Evolutionary conservation across 2,888 invertebrate genomes (phyloP), one percentile per base, ranked within the genome.

Genomic region (Caenorhabditis uteleia): DNA sequence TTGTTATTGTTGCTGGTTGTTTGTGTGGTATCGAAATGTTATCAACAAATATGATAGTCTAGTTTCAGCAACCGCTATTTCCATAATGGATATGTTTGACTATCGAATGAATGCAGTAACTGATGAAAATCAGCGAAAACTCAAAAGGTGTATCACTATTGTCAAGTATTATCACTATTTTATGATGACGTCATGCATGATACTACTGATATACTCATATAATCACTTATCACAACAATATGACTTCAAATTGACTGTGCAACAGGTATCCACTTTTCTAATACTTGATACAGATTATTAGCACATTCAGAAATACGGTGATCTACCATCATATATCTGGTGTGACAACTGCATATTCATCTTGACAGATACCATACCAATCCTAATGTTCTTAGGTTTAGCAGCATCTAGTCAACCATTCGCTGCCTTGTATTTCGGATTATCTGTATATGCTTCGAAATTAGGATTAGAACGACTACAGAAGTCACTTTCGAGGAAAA

Each of bases 281-380:
- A n/a, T n/a, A n/a, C n/a, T n/a, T n/a, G n/a, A n/a, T n/a, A n/a
- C n/a, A n/a, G n/a, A n/a, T n/a, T n/a, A n/a, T n/a, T n/a, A n/a
- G n/a, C n/a, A n/a, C n/a, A n/a, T n/a, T n/a, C n/a, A n/a, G n/a
- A n/a, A n/a, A n/a, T n/a, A n/a, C n/a, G n/a, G n/a, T n/a, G n/a
- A n/a, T n/a, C n/a, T n/a, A n/a, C n/a, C n/a, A n/a, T n/a, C n/a
- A n/a, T n/a, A n/a, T n/a, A n/a, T n/a, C n/a, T n/a, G n/a, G n/a
- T 36, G 36, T 18, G 36, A 36, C 36, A 36, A 36, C 20, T 36
- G 36, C 18, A 36, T 36, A 20, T 36, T 36, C 16, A 20, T 36
- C 18, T 6, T 20, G 7, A 6, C 20, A 7, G 36, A 18, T 4
- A 3, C 36, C 3, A 18, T 18, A 4, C 7, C 16, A 36, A 20